Conservation (phyloP, 2,888 invertebrate species). For the Theodoxus fluviatilis region DNA sequence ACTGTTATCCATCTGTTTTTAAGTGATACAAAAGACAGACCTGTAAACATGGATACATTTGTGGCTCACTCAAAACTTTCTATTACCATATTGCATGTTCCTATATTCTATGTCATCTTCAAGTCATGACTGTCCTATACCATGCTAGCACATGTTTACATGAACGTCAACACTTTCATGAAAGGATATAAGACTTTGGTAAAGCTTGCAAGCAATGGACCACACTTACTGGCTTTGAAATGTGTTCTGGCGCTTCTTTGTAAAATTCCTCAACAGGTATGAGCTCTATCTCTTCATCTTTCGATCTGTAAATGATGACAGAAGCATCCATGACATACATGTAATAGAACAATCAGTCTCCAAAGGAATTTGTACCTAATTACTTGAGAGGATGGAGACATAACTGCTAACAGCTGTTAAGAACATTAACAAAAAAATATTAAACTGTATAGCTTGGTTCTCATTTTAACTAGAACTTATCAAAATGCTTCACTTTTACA, state of each 20-base stretch:
- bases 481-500: no score
- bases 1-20: no score
- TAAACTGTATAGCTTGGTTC: no score
- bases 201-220: background rate
- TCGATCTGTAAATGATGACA: slow-evolving; percentile 73
- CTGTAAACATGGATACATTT: no score
- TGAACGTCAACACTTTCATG: no score
- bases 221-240: slow-evolving; percentile 74
- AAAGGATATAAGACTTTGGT: background rate
- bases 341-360: background rate
- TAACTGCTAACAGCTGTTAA: no score
- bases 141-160: background rate
- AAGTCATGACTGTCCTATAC: background rate
- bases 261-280: slow-evolving; percentile 85
- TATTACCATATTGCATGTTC: no score
- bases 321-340: background rate
- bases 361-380: background rate
- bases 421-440: no score
- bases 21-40: no score
- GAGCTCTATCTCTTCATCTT: slow-evolving; percentile 90
- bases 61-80: no score
- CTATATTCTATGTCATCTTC: background rate
- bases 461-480: no score
- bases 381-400: no score
- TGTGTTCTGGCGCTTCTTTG: slow-evolving; percentile 76